Evolutionary conservation across 2,888 invertebrate species (phyloP).

Genomic region (Cheiracanthium punctorium): DNA sequence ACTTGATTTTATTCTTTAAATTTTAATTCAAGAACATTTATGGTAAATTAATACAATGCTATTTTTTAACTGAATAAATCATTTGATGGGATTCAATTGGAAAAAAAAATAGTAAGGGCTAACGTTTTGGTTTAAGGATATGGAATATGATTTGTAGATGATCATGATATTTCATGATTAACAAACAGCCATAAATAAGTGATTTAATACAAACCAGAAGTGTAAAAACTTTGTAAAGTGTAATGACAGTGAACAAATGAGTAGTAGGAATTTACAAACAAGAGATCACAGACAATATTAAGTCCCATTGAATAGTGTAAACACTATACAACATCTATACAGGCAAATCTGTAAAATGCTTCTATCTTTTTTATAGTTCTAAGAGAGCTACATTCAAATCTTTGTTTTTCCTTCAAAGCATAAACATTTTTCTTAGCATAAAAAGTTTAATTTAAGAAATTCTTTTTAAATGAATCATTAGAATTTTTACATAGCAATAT

Average conservation of each 20-base stretch:
- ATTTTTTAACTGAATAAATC: too few relatives aligned
- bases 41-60: too few relatives aligned
- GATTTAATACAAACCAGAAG: not conserved
- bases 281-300: conserved; percentile 64
- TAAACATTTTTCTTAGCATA: too few relatives aligned
- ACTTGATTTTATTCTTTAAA: too few relatives aligned
- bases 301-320: conserved; percentile 47
- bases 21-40: too few relatives aligned
- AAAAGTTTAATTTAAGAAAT: too few relatives aligned
- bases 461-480: too few relatives aligned
- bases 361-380: not conserved
- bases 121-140: not conserved
- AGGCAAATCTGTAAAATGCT: not conserved
- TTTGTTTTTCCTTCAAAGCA: too few relatives aligned
- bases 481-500: too few relatives aligned
- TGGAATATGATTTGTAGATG: not conserved
- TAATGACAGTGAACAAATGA: conserved; percentile 25
- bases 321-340: not conserved
- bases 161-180: not conserved
- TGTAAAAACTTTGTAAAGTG: conserved; percentile 29
- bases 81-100: too few relatives aligned
- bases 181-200: conserved; percentile 36
- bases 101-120: too few relatives aligned
- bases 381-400: too few relatives aligned
- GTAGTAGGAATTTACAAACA: conserved; percentile 46